Evolutionary conservation across 2,888 invertebrate species (phyloP).

Genomic region (Mellilla xanthometata): DNA sequence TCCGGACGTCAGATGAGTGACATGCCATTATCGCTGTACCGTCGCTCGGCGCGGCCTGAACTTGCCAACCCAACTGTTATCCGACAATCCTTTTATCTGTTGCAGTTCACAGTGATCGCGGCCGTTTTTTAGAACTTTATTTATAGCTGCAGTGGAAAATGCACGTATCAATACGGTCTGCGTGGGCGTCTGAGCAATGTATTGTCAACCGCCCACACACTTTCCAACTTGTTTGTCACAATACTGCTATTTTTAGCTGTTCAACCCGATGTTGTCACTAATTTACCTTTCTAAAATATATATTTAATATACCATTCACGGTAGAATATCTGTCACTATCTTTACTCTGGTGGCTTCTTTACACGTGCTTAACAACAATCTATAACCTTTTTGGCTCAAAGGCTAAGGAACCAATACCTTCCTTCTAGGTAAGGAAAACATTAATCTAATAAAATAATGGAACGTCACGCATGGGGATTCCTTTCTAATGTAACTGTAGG

Average conservation of each 20-base stretch:
- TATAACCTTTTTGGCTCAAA: too few relatives aligned
- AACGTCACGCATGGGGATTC: slow-evolving; percentile 63
- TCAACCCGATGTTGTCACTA: not conserved
- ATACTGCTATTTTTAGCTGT: not conserved
- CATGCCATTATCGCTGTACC: slow-evolving; percentile 72
- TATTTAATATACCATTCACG: too few relatives aligned
- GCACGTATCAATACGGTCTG: slow-evolving; percentile 5
- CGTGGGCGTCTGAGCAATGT: slow-evolving; percentile 2
- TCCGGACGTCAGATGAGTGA: slow-evolving; percentile 76
- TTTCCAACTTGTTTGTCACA: not conserved
- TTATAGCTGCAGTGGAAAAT: slow-evolving; percentile 28
- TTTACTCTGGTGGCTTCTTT: too few relatives aligned
- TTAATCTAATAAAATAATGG: slow-evolving; percentile 75
- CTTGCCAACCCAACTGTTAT: slow-evolving; percentile 55
- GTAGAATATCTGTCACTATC: too few relatives aligned
- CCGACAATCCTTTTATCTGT: slow-evolving; percentile 46
- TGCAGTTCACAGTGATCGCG: slow-evolving; percentile 32
- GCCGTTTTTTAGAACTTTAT: slow-evolving; percentile 28
- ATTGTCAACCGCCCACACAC: slow-evolving; percentile 1
- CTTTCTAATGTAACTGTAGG: slow-evolving; percentile 58
- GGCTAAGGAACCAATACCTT: too few relatives aligned
- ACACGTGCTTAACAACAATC: too few relatives aligned
- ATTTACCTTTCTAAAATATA: not conserved
- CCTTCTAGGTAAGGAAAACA: slow-evolving; percentile 47
- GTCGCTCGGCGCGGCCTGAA: slow-evolving; percentile 52